Base-by-base conservation (phyloP, 1,140 invertebrate species). In the Magallana gigas region DNA sequence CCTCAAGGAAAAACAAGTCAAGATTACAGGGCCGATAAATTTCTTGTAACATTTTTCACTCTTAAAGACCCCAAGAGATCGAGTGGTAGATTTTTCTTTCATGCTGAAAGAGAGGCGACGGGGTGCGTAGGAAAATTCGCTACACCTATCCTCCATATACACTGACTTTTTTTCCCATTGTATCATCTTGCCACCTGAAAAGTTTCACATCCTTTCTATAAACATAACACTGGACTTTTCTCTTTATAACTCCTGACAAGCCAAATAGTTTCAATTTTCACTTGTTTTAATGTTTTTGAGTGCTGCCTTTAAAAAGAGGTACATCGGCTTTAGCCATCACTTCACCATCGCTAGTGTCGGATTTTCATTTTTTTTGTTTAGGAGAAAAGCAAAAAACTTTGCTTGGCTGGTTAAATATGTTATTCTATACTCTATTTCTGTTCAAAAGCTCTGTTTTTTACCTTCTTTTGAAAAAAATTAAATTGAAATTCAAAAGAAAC, bases 11-110 rank as follows among this genome's bases (percentile, higher is more conserved):
- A 29, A 18, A n/a, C 36, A 16, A 57, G 48, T 83, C 18, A 3
- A 83, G 81, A 83, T 83, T 29, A 57, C 81, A 57, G n/a, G 8
- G 14, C 14, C n/a, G 81, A 83, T 83, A 83, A 83, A 76, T 76
- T 76, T 76, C 76, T 48, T 83, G 81, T 83, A 57, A 83, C 81
- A 83, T 83, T 83, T 83, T 83, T 83, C 81, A 83, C 81, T 83
- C 48, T 83, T 83, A 57, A 57, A 58, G 81, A 83, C 48, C 68
- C 68, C 23, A 12, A 23, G 36, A 48, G 23, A 76, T 76, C 18
- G 36, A 29, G 36, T 76, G 23, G 36, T 76, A 12, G 68, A 76
- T 76, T 76, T 48, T 48, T 76, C 68, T 76, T 76, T 76, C 29
- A 76, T 76, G 68, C 18, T 48, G 68, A 29, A 7, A 36, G 68